phyloP scores from a whole-genome alignment of 35 echinoderm and acorn worm genomes.

The Apostichopus parvimensis region DNA sequence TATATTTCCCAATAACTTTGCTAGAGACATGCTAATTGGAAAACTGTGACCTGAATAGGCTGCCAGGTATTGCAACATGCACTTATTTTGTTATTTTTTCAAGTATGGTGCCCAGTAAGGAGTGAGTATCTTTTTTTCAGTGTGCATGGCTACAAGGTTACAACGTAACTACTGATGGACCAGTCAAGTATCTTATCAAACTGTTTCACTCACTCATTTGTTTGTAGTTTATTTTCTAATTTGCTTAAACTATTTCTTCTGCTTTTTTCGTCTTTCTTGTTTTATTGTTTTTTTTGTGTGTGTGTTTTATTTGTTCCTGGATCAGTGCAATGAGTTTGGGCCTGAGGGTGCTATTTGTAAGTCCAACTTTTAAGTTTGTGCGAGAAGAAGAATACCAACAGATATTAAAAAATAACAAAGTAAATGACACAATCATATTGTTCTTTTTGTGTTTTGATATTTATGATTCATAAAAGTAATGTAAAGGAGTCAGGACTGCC shows the following conservation, averaged over 20 bases:
- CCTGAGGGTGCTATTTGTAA: not conserved
- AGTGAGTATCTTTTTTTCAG: no score
- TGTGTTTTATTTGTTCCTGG: not conserved
- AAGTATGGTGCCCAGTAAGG: no score
- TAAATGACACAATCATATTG: not conserved
- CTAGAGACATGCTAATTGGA: no score
- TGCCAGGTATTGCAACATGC: no score
- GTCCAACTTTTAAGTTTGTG: not conserved
- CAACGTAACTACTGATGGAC: no score
- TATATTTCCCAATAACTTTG: no score
- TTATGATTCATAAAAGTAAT: no score
- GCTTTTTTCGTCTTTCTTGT: not conserved
- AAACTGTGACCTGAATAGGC: no score
- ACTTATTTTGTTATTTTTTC: no score
- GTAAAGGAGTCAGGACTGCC: no score
- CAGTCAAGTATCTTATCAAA: not conserved
- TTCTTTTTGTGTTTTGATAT: no score
- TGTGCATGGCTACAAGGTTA: no score
- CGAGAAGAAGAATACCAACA: not conserved
- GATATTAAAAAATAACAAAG: not conserved
- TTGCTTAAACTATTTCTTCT: not conserved
- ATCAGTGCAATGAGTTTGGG: constrained; percentile 13
- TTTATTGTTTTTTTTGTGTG: not conserved
- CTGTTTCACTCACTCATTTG: not conserved
- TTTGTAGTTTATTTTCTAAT: not conserved